A percentile compares a stretch with the other conserved stretches of the same genome.
Evolutionary conservation across 92 coral and sea anemone species (phyloP).

Genomic region (Phenganax subtilis): DNA sequence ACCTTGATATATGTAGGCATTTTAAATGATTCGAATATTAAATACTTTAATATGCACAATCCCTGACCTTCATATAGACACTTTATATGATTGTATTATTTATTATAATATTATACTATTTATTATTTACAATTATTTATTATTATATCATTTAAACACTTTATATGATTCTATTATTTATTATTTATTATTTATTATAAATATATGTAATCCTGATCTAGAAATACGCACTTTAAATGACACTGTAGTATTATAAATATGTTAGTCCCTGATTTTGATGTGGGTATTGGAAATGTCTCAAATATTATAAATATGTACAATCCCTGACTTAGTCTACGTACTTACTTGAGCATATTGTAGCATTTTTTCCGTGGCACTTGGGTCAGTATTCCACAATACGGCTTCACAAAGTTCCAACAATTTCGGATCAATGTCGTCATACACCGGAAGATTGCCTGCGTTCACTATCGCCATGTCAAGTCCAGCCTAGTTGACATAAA

Average conservation of each 20-base stretch:
- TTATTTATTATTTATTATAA: too few species aligned
- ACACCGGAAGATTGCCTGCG: constrained; percentile 89
- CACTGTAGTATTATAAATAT: background rate
- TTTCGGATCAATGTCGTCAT: constrained; percentile 89
- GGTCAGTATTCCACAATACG: constrained; percentile 89
- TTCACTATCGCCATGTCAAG: constrained; percentile 98
- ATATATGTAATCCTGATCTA: too few species aligned
- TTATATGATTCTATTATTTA: too few species aligned
- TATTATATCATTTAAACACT: too few species aligned
- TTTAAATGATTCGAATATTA: too few species aligned
- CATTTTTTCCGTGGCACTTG: constrained; percentile 80
- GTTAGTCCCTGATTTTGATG: background rate
- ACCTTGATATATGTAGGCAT: too few species aligned
- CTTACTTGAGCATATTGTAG: constrained; percentile 78
- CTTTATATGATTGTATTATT: too few species aligned
- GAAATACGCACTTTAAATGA: too few species aligned
- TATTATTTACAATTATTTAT: too few species aligned
- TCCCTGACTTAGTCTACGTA: background rate
- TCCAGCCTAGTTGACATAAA: constrained; percentile 63
- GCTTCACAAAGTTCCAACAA: constrained; percentile 84
- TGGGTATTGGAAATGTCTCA: background rate
- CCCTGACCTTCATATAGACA: too few species aligned
- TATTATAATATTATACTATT: too few species aligned
- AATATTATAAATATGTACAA: background rate
- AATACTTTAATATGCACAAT: too few species aligned